Percentiles rank a stretch among this genome's conserved stretches.
Evolutionary conservation across 92 coral and sea anemone genomes (phyloP).

Genomic region (Parazoanthus darwini): DNA sequence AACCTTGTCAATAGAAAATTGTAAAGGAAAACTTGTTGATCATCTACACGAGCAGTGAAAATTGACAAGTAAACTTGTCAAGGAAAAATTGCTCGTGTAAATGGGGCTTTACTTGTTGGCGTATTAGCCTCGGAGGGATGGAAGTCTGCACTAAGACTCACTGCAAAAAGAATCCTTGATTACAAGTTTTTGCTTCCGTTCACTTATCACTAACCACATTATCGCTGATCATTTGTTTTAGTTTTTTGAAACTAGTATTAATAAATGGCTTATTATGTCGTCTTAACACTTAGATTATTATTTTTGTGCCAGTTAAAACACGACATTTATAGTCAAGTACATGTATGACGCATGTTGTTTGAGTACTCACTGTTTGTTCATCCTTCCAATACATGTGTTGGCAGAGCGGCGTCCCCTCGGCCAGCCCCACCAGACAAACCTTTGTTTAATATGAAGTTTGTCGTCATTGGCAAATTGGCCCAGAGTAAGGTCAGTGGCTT

Average conservation of each 20-base stretch:
- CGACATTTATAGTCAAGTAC: not conserved
- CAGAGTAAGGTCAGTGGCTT: slow-evolving; percentile 70
- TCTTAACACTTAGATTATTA: not conserved
- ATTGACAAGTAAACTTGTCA: too few relatives aligned
- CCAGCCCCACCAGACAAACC: slow-evolving; percentile 72
- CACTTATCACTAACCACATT: too few relatives aligned
- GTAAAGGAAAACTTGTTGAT: too few relatives aligned
- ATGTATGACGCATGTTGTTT: not conserved
- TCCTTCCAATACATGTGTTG: slow-evolving; percentile 14
- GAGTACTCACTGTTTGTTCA: not conserved
- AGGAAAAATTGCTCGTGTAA: too few relatives aligned
- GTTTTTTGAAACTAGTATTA: too few relatives aligned
- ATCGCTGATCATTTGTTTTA: too few relatives aligned
- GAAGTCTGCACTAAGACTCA: not conserved
- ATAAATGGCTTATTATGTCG: not conserved
- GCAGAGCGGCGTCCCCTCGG: slow-evolving; percentile 46
- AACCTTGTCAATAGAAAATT: too few relatives aligned
- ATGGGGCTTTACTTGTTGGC: too few relatives aligned
- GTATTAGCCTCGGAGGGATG: not conserved
- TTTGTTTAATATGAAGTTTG: slow-evolving; percentile 73
- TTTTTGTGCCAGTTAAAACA: not conserved
- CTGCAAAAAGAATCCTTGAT: too few relatives aligned
- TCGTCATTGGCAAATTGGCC: slow-evolving; percentile 78
- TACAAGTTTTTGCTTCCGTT: too few relatives aligned
- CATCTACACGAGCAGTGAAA: too few relatives aligned